These are phyloP conservation scores for Conomelus anceps DNA, from an alignment of 2,888 invertebrate species.

Conservation along the genomic window DNA sequence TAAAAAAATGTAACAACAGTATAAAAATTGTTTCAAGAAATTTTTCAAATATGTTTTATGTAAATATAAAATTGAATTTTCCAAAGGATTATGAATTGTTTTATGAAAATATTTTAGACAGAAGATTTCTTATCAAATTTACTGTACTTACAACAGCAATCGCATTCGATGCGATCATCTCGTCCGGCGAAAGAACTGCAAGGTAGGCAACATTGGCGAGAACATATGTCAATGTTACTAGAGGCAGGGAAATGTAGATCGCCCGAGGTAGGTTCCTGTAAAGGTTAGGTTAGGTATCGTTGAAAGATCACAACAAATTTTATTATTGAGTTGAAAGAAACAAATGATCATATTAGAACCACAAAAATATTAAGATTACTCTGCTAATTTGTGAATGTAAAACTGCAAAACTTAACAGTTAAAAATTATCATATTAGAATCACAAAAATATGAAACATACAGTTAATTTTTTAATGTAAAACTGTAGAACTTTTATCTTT, in stretches of 20 bases:
- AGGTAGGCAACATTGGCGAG: constrained; percentile 84
- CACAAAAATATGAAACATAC: too few relatives aligned
- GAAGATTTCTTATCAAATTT: neutral
- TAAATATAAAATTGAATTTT: neutral
- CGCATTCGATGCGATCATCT: constrained; percentile 82
- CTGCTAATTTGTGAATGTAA: too few relatives aligned
- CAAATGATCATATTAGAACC: too few relatives aligned
- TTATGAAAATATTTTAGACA: neutral
- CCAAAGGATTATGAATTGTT: too few relatives aligned
- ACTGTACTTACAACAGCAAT: constrained; percentile 79
- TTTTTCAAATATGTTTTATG: neutral
- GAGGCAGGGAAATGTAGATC: constrained; percentile 82
- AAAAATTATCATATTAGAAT: too few relatives aligned
- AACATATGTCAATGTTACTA: constrained; percentile 82
- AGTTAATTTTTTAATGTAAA: too few relatives aligned
- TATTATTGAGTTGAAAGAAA: too few relatives aligned
- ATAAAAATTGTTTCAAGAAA: too few relatives aligned
- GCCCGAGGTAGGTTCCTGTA: constrained; percentile 79
- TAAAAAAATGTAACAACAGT: too few relatives aligned
- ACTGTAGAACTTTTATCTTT: too few relatives aligned
- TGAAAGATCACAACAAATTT: neutral
- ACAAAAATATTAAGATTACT: too few relatives aligned
- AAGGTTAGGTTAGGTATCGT: constrained; percentile 28
- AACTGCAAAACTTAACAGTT: too few relatives aligned
- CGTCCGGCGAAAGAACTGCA: constrained; percentile 73